Base-by-base conservation (phyloP, 2,113 vertebrate genomes). In the Girardinichthys multiradiatus region DNA sequence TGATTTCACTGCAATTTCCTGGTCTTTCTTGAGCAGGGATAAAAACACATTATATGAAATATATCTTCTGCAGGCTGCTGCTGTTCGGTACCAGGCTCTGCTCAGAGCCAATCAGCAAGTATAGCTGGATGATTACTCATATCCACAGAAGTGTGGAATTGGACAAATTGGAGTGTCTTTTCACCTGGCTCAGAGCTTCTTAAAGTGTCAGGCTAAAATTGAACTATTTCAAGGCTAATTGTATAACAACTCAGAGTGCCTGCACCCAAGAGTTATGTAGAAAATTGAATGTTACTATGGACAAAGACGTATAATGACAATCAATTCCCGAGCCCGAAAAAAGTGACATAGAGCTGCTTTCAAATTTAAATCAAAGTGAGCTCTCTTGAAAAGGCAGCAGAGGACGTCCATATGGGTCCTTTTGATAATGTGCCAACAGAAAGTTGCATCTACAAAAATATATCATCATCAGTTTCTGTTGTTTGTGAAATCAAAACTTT, bases 201-300 rank as follows among this genome's bases (percentile, higher is more conserved):
- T 86, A 82, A 80, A 80, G 86, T 62, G 62, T 87, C 78, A 68
- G 61, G 64, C 74, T 70, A 68, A 86, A 90, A 86, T 82, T 89
- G 81, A 79, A 87, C 87, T 84, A 82, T 84, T 90, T 59, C 39
- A 83, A 81, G 77, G 66, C 88, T 90, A 94, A 94, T 93, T 90
- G 90, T 87, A 72, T 74, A 80, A 81, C 86, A 88, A 88, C 72
- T 76, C 74, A 57, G 76, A 88, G 88, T 73, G 81, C 64, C 83
- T 83, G 77, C 51, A 84, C 80, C 83, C 73, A 30, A 87, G 78
- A 90, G 79, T 89, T 91, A 87, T 82, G 73, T 59, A 58, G 80
- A 80, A 81, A 91, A 87, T 86, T 82, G 65, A 89, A 91, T 89
- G 84, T 86, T 87, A 80, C 79, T 82, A 61, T 88, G 78, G 76